Evolutionary conservation across 2,888 invertebrate species (phyloP), one percentile per base, ranked within the genome.

Genomic region (Drosophila dives): DNA sequence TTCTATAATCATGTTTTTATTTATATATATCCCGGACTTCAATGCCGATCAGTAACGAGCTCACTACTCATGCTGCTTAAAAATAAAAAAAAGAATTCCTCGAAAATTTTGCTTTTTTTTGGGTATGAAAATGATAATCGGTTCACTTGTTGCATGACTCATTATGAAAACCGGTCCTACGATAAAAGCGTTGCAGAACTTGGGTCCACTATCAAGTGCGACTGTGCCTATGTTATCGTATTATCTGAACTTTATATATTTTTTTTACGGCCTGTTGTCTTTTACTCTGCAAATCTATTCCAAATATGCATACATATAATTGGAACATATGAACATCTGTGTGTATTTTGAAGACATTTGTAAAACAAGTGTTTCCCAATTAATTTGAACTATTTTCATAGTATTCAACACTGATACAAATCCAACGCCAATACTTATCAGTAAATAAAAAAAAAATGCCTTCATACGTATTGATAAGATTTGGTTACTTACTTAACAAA

Each of bases 391-490:
- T 5, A 40, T 34, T 29, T n/a, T 1, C 23, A 32, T n/a, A 12
- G 12, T 34, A 54, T 49, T 17, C 49, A 20, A 54, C 38, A 33
- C 23, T 17, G 10, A n/a, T 15, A 49, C 34, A 65, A 17, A 53
- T 23, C 17, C 2, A 17, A 2, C 11, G 32, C 49, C 7, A 2
- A 32, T 11, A 2, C 45, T 58, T 72, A 34, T 42, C 53, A 2
- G 36, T 20, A 12, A 58, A 71, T 58, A 6, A 29, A 48, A 62
- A 34, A 45, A 45, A 32, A 23, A 29, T n/a, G 2, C 20, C 23
- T 32, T 17, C 58, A 34, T 60, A 58, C 36, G 53, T 49, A 53
- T 8, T 36, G 73, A 76, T 72, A 76, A 77, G 78, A 51, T 60
- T 38, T 33, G 12, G 23, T 26, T 42, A 36, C 23, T 26, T 42